These are phyloP conservation scores for Pontoporia blainvillei DNA, from an alignment of 2,113 vertebrate genomes.

Conservation along the genomic window DNA sequence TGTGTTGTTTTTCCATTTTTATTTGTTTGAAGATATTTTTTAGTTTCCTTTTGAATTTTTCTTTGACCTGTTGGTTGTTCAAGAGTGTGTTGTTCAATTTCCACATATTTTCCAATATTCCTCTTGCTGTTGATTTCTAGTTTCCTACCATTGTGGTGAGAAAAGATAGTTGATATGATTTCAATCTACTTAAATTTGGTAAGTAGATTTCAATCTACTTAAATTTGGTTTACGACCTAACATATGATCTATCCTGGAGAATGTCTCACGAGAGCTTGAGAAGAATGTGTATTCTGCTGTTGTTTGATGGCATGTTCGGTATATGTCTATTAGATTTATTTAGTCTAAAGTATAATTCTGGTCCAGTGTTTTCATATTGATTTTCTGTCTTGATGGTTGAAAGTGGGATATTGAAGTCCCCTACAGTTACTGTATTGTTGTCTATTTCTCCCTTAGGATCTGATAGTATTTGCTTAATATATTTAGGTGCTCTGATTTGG, in stretches of 20 bases:
- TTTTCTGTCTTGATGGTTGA: background rate
- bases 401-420: background rate
- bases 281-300: background rate
- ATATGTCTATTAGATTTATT: background rate
- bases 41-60: background rate
- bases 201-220: background rate
- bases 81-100: background rate
- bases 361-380: background rate
- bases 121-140: background rate
- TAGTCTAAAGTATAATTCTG: background rate
- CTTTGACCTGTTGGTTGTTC: background rate
- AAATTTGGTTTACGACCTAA: background rate
- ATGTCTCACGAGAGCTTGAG: background rate
- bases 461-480: background rate
- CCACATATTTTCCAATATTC: background rate
- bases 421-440: background rate
- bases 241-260: background rate
- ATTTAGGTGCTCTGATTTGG: background rate
- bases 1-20: background rate
- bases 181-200: background rate
- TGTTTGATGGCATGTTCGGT: background rate
- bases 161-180: background rate
- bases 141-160: background rate
- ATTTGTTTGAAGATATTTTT: background rate
- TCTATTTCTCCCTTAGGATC: background rate